Evolutionary conservation across 2,888 invertebrate species (phyloP), one percentile per base, ranked within the genome.

Genomic region (Drosophila vallismaia): DNA sequence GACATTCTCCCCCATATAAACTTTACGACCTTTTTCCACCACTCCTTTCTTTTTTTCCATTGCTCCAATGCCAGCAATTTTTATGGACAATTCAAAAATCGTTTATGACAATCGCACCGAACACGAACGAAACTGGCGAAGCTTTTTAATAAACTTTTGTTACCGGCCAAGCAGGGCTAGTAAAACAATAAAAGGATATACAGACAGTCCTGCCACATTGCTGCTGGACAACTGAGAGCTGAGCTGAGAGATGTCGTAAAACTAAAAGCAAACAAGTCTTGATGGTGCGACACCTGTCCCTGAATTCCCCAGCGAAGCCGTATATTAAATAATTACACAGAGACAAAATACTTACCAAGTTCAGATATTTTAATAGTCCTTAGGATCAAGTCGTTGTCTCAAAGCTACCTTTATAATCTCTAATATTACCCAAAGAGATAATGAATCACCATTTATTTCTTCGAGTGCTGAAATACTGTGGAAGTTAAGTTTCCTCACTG

Each of bases 61-160:
- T 19, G 19, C 19, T 9, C 8, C 19, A 19, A 19, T 42, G 40
- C n/a, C 36, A n/a, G 36, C 84, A 49, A 67, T 77, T 88, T 88
- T 88, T 86, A 86, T 86, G 78, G 88, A 80, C 86, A 86, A 83
- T 83, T 88, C 80, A 87, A 87, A 88, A 85, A 86, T 87, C 90
- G 83, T 87, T 90, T 89, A 90, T 83, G 89, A 83, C 86, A 85
- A 83, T 81, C 85, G 77, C 74, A 73, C 69, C 69, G 62, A 56
- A 51, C 71, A 50, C 57, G 45, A 45, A 45, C 52, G 45, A 29
- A 63, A 52, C 63, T 44, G 38, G 55, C 54, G 24, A 46, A 64
- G 68, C 64, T 49, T 77, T 84, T 86, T 86, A 83, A 83, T 83
- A 82, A 86, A 79, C 70, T 73, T 67, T 59, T 67, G 24, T 67